A percentile compares a stretch with the other conserved stretches of the same genome.
phyloP scores from a whole-genome alignment of 2,888 invertebrate species.

The Mayetiola destructor region DNA sequence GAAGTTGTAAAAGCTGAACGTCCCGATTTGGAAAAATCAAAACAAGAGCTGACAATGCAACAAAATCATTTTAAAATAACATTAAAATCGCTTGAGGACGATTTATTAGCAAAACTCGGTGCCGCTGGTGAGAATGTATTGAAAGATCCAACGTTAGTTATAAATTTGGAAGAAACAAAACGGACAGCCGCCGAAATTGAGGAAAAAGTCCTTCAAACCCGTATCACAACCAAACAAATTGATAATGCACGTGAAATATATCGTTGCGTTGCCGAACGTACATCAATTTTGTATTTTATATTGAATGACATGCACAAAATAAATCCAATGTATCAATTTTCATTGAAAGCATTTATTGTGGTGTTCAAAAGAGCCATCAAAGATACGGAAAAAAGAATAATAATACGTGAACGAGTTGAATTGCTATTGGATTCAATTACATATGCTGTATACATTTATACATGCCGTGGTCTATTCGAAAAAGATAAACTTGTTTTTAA shows the following conservation, averaged over 20 bases:
- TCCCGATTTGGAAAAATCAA: constrained; percentile 75
- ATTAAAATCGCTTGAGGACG: constrained; percentile 79
- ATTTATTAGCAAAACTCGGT: constrained; percentile 69
- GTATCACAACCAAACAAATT: constrained; percentile 73
- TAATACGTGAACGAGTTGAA: constrained; percentile 52
- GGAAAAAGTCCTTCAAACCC: constrained; percentile 73
- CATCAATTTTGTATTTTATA: constrained; percentile 85
- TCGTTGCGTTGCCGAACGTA: constrained; percentile 67
- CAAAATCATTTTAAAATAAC: constrained; percentile 92
- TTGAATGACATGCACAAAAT: constrained; percentile 83
- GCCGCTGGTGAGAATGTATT: constrained; percentile 85
- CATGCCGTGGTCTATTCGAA: constrained; percentile 81
- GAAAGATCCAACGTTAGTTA: constrained; percentile 77
- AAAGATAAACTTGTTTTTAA: constrained; percentile 83
- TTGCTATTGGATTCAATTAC: constrained; percentile 79
- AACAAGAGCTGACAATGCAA: constrained; percentile 74
- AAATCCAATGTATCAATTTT: constrained; percentile 92
- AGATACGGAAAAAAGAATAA: constrained; percentile 50
- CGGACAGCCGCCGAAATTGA: constrained; percentile 84
- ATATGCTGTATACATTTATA: constrained; percentile 74
- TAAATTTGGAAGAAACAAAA: constrained; percentile 87
- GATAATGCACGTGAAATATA: constrained; percentile 86
- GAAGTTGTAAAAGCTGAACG: constrained; percentile 89
- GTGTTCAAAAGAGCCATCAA: constrained; percentile 79
- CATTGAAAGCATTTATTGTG: constrained; percentile 82